A percentile compares a stretch with the other conserved stretches of the same genome.
Conservation (phyloP, 2,888 invertebrate genomes). For the Pimpla rufipes region DNA sequence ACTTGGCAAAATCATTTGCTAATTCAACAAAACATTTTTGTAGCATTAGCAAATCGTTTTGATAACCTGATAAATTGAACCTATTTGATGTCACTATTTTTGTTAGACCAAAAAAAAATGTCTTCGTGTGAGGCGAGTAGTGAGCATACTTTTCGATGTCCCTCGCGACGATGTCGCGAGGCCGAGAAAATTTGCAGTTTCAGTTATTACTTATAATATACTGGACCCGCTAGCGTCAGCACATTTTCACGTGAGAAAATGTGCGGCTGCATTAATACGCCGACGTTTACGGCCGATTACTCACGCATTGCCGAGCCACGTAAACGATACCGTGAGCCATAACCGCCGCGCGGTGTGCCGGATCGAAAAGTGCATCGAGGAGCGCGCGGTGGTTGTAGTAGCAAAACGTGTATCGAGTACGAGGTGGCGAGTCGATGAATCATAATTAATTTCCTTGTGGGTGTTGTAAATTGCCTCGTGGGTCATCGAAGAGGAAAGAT, state of each 20-base stretch:
- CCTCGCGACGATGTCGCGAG: constrained; percentile 58
- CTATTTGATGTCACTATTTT: too few species aligned
- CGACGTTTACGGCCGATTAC: constrained; percentile 63
- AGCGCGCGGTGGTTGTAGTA: neutral
- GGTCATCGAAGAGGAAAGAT: neutral
- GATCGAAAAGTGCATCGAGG: constrained; percentile 31
- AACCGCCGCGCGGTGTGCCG: constrained; percentile 28
- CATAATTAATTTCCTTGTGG: neutral
- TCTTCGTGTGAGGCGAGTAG: too few species aligned
- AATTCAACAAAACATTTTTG: too few species aligned
- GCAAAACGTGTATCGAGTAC: constrained; percentile 7
- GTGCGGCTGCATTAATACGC: constrained; percentile 48
- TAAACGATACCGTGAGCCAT: constrained; percentile 36
- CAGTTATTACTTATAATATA: too few species aligned
- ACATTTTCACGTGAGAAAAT: constrained; percentile 41
- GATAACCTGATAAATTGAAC: too few species aligned
- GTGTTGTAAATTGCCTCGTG: neutral
- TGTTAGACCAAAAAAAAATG: too few species aligned
- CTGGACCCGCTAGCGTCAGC: constrained; percentile 43
- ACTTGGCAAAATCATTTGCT: too few species aligned
- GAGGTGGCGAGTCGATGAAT: neutral
- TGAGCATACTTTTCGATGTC: constrained; percentile 48
- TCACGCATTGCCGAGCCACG: constrained; percentile 47
- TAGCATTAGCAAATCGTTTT: too few species aligned
- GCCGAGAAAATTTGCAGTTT: constrained; percentile 54